Evolutionary conservation across 2,113 vertebrate genomes (phyloP), one percentile per base, ranked within the genome.

Genomic region (Tenebrosternarchus preto): DNA sequence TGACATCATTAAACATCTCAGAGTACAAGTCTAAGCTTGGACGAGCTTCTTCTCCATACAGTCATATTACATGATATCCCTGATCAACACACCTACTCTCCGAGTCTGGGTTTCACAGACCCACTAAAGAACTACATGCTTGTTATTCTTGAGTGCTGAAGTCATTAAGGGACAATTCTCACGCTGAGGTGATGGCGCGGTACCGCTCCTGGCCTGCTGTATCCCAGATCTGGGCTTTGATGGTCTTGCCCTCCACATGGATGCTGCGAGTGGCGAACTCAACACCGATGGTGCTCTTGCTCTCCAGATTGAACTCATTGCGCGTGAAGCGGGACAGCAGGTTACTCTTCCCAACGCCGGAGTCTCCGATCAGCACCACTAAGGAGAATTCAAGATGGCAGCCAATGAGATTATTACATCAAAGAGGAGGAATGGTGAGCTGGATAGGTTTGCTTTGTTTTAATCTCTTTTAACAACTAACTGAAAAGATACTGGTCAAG

Each of bases 161-260:
- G 24, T 61, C 24, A 25, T 22, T 11, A 27, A 61, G 25, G 27
- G 24, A n/a, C 12, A 31, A 46, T 2, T 92, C 95, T 94, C 88
- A 95, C 95, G 95, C 95, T 0, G 95, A 94, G 19, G 95, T 95
- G 89, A 95, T 95, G 78, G 95, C 95, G 0, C 95, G 87, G 89
- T 95, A 96, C 4, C 95, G 91, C 88, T 96, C 95, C 91, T 95
- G 95, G 50, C 95, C 94, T 0, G 95, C 95, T 0, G 95, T 96
- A 87, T 96, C 95, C 95, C 95, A 95, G 84, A 95, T 96, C 91
- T 96, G 95, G 22, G 95, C 95, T 90, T 96, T 96, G 85, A 96
- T 88, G 0, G 91, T 95, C 89, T 94, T 95, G 75, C 91, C 91
- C 76, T 94, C 95, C 78, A 95, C 95, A 76, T 93, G 93, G 90